Evolutionary conservation across 1,140 invertebrate genomes (phyloP), one percentile per base, ranked within the genome.

Genomic region (Chionoecetes opilio): DNA sequence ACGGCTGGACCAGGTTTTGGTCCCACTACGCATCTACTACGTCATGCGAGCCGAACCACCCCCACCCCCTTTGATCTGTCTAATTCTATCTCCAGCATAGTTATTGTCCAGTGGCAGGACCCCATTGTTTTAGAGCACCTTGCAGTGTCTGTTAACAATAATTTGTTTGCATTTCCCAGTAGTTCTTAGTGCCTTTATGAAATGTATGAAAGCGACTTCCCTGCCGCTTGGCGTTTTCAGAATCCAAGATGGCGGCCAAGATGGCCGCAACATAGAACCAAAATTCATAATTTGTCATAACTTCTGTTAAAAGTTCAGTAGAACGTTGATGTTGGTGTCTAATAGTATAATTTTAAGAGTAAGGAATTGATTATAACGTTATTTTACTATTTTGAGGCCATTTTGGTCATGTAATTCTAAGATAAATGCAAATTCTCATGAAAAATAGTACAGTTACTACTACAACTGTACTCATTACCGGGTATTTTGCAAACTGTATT

Each of bases 161-260:
- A 21, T 29, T 88, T 88, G 11, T 88, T 32, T 88, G 86, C 86
- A 88, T 88, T 88, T 88, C 35, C 21, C 35, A 32, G 35, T 88
- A 88, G 86, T 88, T 88, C 32, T 88, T 32, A 35, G 86, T 21
- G 21, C 32, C 37, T n/a, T 21, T 32, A 88, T 88, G 86, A 88
- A 88, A 31, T 88, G 21, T 88, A 32, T 17, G 86, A 32, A 32
- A 32, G 86, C 86, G 2, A 31, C 14, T 88, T 88, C n/a, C 32
- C 32, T 32, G 31, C 32, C 32, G 32, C 86, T 88, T 88, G 86
- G 14, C 86, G 21, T 88, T 88, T 32, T 88, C 86, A 88, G 86
- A 88, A 88, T 88, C 86, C 86, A 88, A 88, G 86, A 88, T 88
- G 86, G 32, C 86, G n/a, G n/a, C n/a, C n/a, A n/a, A n/a, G n/a